A percentile compares a stretch with the other conserved stretches of the same genome.
Conservation (phyloP, 2,888 invertebrate genomes). For the Chrysopilus asiliformis region DNA sequence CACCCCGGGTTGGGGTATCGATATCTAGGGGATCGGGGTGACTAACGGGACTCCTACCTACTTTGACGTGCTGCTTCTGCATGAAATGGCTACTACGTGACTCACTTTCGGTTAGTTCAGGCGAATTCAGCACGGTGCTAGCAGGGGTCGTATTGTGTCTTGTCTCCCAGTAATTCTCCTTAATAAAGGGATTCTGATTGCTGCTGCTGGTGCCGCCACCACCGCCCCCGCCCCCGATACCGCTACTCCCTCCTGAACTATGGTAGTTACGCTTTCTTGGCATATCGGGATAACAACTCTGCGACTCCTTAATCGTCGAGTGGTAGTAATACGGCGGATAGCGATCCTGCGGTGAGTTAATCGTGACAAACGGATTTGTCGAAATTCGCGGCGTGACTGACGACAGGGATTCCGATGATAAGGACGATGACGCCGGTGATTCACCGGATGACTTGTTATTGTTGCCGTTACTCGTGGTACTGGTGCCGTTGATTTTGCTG, state of each 20-base stretch:
- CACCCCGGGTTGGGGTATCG: conserved; percentile 11
- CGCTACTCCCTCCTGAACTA: too few relatives aligned
- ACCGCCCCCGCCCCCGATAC: too few relatives aligned
- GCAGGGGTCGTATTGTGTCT: conserved; percentile 24
- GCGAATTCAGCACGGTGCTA: conserved; percentile 27
- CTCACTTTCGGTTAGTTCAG: conserved; percentile 23
- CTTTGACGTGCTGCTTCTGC: conserved; percentile 23
- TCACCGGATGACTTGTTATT: conserved; percentile 23
- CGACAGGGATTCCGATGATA: conserved; percentile 34
- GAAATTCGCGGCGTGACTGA: conserved; percentile 34
- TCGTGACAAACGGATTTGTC: conserved; percentile 33
- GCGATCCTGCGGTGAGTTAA: conserved; percentile 11
- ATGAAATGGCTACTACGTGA: conserved; percentile 15
- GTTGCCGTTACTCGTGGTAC: conserved; percentile 2
- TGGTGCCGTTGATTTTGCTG: conserved; percentile 3
- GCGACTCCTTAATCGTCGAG: conserved; percentile 7
- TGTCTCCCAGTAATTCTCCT: conserved; percentile 27
- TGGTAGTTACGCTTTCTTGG: conserved; percentile 12
- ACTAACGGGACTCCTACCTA: conserved; percentile 27
- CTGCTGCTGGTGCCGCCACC: too few relatives aligned
- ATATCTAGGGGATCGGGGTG: conserved; percentile 16
- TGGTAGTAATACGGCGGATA: conserved; percentile 6
- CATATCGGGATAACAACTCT: conserved; percentile 10
- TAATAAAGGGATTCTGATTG: conserved; percentile 16
- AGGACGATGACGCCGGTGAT: conserved; percentile 31